A percentile compares a stretch with the other conserved stretches of the same genome.
Conservation (phyloP, 2,113 vertebrate genomes). For the Strix uralensis region DNA sequence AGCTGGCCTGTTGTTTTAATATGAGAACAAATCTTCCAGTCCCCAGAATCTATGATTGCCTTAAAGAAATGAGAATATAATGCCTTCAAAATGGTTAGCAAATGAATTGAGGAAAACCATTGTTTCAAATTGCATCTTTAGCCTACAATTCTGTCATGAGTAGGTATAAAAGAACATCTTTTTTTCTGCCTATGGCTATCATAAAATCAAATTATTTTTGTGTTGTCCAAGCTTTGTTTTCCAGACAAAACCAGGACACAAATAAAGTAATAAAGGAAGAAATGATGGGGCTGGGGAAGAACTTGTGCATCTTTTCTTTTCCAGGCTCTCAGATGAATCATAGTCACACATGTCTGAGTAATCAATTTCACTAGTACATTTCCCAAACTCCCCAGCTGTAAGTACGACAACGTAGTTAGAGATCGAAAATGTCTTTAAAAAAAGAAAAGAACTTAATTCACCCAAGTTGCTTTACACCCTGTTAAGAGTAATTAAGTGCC, state of each 20-base stretch:
- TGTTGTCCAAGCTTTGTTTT: slow-evolving; percentile 41
- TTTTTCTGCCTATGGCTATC: slow-evolving; percentile 28
- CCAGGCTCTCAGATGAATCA: slow-evolving; percentile 51
- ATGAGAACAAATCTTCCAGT: background rate
- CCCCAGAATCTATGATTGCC: background rate
- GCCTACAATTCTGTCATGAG: background rate
- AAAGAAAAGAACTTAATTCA: background rate
- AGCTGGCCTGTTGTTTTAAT: background rate
- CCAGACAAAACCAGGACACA: background rate
- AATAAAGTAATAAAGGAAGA: slow-evolving; percentile 54
- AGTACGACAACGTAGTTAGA: slow-evolving; percentile 46
- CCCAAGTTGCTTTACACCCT: background rate
- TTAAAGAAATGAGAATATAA: slow-evolving; percentile 34
- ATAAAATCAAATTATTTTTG: slow-evolving; percentile 41
- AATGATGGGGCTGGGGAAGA: slow-evolving; percentile 27
- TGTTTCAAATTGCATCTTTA: slow-evolving; percentile 40
- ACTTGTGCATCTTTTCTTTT: slow-evolving; percentile 37
- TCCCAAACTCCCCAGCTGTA: slow-evolving; percentile 55
- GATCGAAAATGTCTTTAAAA: slow-evolving; percentile 32
- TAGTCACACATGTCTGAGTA: slow-evolving; percentile 69
- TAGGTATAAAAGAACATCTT: slow-evolving; percentile 30
- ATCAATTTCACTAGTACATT: slow-evolving; percentile 60
- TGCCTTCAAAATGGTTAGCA: slow-evolving; percentile 26
- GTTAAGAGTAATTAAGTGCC: background rate
- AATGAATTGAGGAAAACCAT: slow-evolving; percentile 43